phyloP scores from a whole-genome alignment of 2,888 invertebrate species.

The Xylota sylvarum region DNA sequence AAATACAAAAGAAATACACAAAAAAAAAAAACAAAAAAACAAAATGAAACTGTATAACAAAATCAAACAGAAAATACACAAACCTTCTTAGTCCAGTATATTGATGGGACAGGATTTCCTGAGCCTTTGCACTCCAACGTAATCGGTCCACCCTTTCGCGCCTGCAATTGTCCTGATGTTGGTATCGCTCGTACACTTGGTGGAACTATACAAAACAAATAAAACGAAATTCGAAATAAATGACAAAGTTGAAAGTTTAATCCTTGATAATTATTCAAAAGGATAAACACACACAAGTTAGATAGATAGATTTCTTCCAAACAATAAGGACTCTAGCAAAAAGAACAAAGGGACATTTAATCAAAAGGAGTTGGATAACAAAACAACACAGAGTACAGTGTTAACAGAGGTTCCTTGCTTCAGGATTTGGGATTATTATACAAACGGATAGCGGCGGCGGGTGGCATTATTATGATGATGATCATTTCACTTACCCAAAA shows the following conservation, averaged over 20 bases:
- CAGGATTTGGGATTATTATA: slow-evolving; percentile 55
- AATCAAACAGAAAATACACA: slow-evolving; percentile 47
- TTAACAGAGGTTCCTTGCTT: slow-evolving; percentile 41
- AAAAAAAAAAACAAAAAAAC: slow-evolving; percentile 37
- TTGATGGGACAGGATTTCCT: slow-evolving; percentile 90
- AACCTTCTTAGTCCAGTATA: slow-evolving; percentile 87
- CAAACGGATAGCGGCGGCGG: slow-evolving; percentile 25
- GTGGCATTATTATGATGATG: slow-evolving; percentile 65
- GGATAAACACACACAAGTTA: slow-evolving; percentile 71
- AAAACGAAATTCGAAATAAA: slow-evolving; percentile 67
- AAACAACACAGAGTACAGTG: slow-evolving; percentile 26
- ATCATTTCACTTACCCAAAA: slow-evolving; percentile 85
- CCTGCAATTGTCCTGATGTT: slow-evolving; percentile 88
- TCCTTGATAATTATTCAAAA: slow-evolving; percentile 76
- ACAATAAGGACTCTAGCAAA: slow-evolving; percentile 28
- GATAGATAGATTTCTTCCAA: slow-evolving; percentile 39
- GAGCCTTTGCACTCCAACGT: slow-evolving; percentile 90
- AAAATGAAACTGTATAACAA: slow-evolving; percentile 28
- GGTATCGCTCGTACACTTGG: slow-evolving; percentile 89
- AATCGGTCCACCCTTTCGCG: slow-evolving; percentile 88
- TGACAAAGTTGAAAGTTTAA: slow-evolving; percentile 76
- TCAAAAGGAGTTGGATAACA: slow-evolving; percentile 5
- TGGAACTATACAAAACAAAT: slow-evolving; percentile 85
- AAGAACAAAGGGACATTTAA: slow-evolving; percentile 26
- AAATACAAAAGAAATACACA: slow-evolving; percentile 47